Conservation (phyloP, 2,888 invertebrate genomes). For the Meteorus cinctellus region DNA sequence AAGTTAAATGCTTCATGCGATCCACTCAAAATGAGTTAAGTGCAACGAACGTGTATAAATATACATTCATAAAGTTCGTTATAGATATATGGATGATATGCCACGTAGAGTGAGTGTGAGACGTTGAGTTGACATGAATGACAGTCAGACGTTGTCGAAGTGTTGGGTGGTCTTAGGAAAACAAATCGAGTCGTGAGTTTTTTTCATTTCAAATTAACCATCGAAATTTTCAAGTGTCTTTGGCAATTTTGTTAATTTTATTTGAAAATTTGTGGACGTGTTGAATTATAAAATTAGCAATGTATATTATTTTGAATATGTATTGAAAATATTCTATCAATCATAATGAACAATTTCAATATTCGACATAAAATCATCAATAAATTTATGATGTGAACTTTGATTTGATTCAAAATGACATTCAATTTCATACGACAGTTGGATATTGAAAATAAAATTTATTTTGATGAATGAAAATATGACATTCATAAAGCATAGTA, state of each 20-base stretch:
- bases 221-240: too few species aligned
- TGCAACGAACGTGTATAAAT: not conserved
- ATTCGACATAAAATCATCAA: too few species aligned
- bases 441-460: slow-evolving; percentile 8
- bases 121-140: slow-evolving; percentile 57
- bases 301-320: too few species aligned
- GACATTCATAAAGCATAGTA: not conserved
- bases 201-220: too few species aligned
- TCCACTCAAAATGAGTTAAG: not conserved
- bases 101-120: slow-evolving; percentile 34
- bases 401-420: too few species aligned
- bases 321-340: too few species aligned
- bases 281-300: too few species aligned
- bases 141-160: slow-evolving; percentile 40
- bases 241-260: too few species aligned
- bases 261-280: too few species aligned
- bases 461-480: not conserved
- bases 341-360: too few species aligned
- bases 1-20: not conserved
- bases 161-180: slow-evolving; percentile 52
- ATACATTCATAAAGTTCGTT: not conserved
- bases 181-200: too few species aligned
- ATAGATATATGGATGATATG: not conserved
- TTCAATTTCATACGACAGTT: not conserved
- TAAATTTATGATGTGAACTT: too few species aligned